Conservation (phyloP, 2,113 vertebrate genomes). For the Macroglossus sobrinus region DNA sequence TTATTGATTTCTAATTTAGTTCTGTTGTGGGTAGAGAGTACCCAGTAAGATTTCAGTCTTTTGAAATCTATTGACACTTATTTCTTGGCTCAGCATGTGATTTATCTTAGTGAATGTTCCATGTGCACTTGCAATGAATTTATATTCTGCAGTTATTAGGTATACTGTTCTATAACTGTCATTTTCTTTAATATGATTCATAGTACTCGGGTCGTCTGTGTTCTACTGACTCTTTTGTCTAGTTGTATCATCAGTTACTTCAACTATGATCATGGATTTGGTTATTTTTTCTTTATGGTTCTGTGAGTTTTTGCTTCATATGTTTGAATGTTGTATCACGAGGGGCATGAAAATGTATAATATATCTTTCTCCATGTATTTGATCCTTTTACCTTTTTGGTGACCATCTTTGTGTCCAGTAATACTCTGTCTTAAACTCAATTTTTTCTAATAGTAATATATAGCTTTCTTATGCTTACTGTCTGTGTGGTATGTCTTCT, state of each 20-base stretch:
- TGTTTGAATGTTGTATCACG: not conserved
- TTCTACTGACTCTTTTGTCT: not conserved
- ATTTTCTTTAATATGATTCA: not conserved
- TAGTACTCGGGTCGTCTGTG: not conserved
- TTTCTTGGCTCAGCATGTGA: not conserved
- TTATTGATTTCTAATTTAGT: conserved; percentile 1
- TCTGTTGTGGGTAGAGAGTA: not conserved
- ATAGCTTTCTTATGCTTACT: not conserved
- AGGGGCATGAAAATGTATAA: not conserved
- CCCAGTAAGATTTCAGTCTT: not conserved
- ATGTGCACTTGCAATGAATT: not conserved
- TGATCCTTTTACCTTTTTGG: not conserved
- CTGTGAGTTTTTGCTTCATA: not conserved
- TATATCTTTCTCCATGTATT: not conserved
- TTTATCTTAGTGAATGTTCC: not conserved
- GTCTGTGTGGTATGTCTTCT: not conserved
- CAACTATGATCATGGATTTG: not conserved
- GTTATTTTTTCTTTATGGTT: not conserved
- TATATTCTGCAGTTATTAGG: not conserved
- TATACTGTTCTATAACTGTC: not conserved
- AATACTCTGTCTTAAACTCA: not conserved
- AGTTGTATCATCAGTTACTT: not conserved
- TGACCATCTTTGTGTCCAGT: not conserved
- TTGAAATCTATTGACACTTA: not conserved
- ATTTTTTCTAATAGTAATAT: not conserved